Conservation (phyloP, 2,888 invertebrate genomes). For the Leucoptera coffeella region DNA sequence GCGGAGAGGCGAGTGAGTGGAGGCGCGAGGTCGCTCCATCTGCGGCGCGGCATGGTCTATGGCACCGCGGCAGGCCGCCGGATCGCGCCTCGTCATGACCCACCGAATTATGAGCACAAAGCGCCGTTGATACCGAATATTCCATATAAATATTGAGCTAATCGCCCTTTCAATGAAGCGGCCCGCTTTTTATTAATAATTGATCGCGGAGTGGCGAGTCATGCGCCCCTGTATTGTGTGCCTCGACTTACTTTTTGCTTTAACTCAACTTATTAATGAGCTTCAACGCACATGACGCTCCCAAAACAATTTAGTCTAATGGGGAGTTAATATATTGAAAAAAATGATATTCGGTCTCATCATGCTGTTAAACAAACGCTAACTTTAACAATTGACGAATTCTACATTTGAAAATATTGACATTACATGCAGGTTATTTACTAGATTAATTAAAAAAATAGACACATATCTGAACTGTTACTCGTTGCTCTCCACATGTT, state of each 20-base stretch:
- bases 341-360: no score
- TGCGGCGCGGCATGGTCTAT: no score
- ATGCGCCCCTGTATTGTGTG: slow-evolving; percentile 41
- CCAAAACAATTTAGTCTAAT: slow-evolving; percentile 22
- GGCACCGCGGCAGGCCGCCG: no score
- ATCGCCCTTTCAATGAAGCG: slow-evolving; percentile 54
- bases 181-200: slow-evolving; percentile 54
- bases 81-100: slow-evolving; percentile 43
- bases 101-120: slow-evolving; percentile 51
- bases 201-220: slow-evolving; percentile 47
- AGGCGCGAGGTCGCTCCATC: slow-evolving; percentile 2
- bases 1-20: no score
- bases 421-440: no score
- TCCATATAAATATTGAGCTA: slow-evolving; percentile 56
- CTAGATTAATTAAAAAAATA: no score
- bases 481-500: no score
- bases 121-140: slow-evolving; percentile 53
- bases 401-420: no score
- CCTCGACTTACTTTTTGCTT: slow-evolving; percentile 43
- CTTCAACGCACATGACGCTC: slow-evolving; percentile 30
- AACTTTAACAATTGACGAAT: no score
- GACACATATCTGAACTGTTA: no score
- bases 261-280: slow-evolving; percentile 38
- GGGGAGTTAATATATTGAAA: no score
- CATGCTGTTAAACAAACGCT: no score